Conservation (phyloP, 2,797 vertebrate species). For the Miichthys miiuy region DNA sequence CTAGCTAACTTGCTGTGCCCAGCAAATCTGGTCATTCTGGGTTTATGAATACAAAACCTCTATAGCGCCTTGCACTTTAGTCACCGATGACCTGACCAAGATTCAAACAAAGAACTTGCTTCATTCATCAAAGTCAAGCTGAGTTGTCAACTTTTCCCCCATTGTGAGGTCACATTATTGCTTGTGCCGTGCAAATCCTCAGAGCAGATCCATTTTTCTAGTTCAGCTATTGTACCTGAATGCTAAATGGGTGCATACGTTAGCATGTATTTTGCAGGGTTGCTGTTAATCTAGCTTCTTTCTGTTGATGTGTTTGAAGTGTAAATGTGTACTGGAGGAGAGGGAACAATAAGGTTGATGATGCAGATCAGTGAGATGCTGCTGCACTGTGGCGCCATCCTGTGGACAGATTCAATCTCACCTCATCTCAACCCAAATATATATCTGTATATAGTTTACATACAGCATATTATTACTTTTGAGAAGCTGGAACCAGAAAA, state of each 20-base stretch:
- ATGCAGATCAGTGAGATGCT: slow-evolving; percentile 30
- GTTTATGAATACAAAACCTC: slow-evolving; percentile 4
- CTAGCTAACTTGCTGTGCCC: background rate
- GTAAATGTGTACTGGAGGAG: slow-evolving; percentile 62
- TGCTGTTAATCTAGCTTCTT: slow-evolving; percentile 46
- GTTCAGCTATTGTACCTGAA: slow-evolving; percentile 41
- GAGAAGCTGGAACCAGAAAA: background rate
- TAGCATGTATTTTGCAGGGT: slow-evolving; percentile 39
- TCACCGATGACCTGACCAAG: slow-evolving; percentile 7
- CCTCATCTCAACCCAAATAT: slow-evolving; percentile 1
- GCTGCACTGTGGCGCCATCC: slow-evolving; percentile 35
- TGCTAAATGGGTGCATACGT: slow-evolving; percentile 42
- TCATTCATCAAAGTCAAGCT: slow-evolving; percentile 47
- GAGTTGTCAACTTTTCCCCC: slow-evolving; percentile 41
- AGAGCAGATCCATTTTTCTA: slow-evolving; percentile 26
- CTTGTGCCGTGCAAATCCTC: slow-evolving; percentile 40
- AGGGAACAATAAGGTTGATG: slow-evolving; percentile 39
- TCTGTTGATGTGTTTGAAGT: slow-evolving; percentile 63
- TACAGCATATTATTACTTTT: background rate
- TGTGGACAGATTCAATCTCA: slow-evolving; percentile 29
- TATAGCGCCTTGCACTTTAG: background rate
- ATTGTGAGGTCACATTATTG: slow-evolving; percentile 38
- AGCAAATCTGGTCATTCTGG: background rate
- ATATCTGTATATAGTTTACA: too few relatives aligned
- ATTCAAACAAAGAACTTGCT: background rate